phyloP scores from a whole-genome alignment of 1,140 invertebrate genomes.

The Diprion similis region DNA sequence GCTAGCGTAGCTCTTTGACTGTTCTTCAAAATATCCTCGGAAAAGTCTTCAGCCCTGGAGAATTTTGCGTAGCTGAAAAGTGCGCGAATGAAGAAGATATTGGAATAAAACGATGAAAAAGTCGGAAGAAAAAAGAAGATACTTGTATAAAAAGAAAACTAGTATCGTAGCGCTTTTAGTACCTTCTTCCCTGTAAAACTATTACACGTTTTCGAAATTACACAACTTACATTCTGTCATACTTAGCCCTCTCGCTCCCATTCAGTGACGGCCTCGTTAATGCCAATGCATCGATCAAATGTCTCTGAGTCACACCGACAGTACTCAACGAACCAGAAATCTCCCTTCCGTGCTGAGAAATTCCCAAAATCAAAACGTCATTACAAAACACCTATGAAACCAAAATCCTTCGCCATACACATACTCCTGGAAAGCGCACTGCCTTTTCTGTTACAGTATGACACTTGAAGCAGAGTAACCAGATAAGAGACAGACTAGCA shows the following conservation, averaged over 20 bases:
- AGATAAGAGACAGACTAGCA: no score
- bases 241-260: slow-evolving; percentile 66
- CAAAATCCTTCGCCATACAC: no score
- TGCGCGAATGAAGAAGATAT: slow-evolving; percentile 50
- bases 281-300: slow-evolving; percentile 65
- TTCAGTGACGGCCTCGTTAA: slow-evolving; percentile 74
- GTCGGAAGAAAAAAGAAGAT: no score
- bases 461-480: no score
- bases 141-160: no score
- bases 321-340: slow-evolving; percentile 13
- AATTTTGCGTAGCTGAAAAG: slow-evolving; percentile 52
- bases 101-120: slow-evolving; percentile 19
- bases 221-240: slow-evolving; percentile 66
- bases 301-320: slow-evolving; percentile 55
- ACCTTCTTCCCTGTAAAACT: not conserved
- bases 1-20: slow-evolving; percentile 49
- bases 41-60: slow-evolving; percentile 36
- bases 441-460: no score
- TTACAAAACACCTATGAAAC: not conserved
- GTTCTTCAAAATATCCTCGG: slow-evolving; percentile 30
- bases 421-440: no score
- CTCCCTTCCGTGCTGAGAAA: slow-evolving; percentile 29
- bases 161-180: no score
- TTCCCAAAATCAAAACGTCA: slow-evolving; percentile 36
- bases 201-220: slow-evolving; percentile 15